Percentiles rank a stretch among this genome's conserved stretches.
Evolutionary conservation across 2,888 invertebrate species (phyloP).

Genomic region (Dendrolimus pini): DNA sequence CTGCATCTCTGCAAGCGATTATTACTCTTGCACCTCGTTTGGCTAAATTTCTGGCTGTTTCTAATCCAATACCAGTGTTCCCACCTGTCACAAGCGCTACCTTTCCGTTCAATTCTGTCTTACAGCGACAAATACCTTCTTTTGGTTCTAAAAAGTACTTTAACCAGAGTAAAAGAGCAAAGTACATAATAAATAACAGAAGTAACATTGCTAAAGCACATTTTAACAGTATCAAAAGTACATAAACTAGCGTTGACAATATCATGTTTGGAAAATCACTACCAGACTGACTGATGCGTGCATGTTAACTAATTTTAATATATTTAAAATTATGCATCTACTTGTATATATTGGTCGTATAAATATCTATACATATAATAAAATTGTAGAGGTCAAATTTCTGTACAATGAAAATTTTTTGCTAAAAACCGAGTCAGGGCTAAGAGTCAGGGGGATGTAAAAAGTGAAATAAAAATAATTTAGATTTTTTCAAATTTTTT

Average conservation of each 20-base stretch:
- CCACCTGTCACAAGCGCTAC: conserved; percentile 85
- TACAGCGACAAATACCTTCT: conserved; percentile 15
- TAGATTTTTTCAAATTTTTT: too few relatives aligned
- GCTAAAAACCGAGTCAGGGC: too few relatives aligned
- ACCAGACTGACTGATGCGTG: background rate
- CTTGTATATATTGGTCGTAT: too few relatives aligned
- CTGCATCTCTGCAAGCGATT: conserved; percentile 79
- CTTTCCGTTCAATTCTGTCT: conserved; percentile 62
- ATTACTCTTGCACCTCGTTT: conserved; percentile 79
- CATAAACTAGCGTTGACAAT: conserved; percentile 1
- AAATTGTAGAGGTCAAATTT: too few relatives aligned
- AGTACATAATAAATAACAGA: background rate
- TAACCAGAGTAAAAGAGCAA: background rate
- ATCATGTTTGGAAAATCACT: background rate
- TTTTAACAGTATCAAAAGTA: conserved; percentile 1
- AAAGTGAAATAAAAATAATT: too few relatives aligned
- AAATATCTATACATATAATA: too few relatives aligned
- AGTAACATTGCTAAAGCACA: background rate
- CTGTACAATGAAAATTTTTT: too few relatives aligned
- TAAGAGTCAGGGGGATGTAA: too few relatives aligned
- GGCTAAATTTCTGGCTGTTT: conserved; percentile 82
- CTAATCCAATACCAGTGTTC: conserved; percentile 88
- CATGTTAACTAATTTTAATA: too few relatives aligned
- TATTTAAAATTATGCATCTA: too few relatives aligned
- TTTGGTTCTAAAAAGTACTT: conserved; percentile 2